Conservation (phyloP, 2,797 vertebrate genomes). For the Rhynchotus rufescens region DNA sequence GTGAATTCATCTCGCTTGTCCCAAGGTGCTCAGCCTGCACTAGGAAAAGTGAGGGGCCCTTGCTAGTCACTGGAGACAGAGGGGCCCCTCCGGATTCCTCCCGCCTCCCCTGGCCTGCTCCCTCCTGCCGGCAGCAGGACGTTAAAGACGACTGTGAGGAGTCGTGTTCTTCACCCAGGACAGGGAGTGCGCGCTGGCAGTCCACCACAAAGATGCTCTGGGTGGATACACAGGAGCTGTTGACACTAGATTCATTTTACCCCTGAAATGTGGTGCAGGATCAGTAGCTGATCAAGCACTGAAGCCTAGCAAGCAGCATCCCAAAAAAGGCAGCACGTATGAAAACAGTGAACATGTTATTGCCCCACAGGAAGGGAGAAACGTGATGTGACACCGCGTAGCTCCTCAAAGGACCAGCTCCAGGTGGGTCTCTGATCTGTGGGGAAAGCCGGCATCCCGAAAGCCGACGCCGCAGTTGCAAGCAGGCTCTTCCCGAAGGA, state of each 20-base stretch:
- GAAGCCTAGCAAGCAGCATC: no score
- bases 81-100: not conserved
- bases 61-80: not conserved
- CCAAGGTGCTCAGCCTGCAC: not conserved
- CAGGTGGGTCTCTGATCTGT: not conserved
- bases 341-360: not conserved
- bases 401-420: not conserved
- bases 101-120: not conserved
- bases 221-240: not conserved
- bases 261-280: not conserved
- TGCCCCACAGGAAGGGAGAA: not conserved
- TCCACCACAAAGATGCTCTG: not conserved
- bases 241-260: not conserved
- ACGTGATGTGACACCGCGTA: not conserved
- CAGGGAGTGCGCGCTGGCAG: not conserved
- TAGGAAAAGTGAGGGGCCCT: not conserved
- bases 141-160: not conserved
- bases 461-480: no score
- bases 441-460: no score
- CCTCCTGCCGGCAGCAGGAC: not conserved
- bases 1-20: not conserved
- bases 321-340: no score
- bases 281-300: not conserved
- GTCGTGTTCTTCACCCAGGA: rapidly evolving
- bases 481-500: no score